Base-by-base conservation (phyloP, 1,140 invertebrate species). In the Hormaphis cornu region DNA sequence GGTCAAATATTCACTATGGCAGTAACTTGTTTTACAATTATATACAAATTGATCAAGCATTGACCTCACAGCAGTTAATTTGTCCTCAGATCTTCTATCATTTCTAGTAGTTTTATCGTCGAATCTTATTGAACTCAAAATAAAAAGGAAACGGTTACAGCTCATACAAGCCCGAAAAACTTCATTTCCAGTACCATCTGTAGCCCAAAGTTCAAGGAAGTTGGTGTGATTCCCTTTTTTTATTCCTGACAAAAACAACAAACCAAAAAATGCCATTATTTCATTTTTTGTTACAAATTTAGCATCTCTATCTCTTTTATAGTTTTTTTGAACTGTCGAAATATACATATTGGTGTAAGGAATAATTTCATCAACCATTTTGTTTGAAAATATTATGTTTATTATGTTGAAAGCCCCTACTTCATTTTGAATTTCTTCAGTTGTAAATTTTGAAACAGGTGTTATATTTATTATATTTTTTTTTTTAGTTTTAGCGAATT, bases 231-330 rank as follows among this genome's bases (percentile, higher is more conserved):
- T 37, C 14, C 7, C 7, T 37, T 37, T 37, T 6, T 8, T 8
- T 37, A 37, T 14, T 8, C 28, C n/a, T 10, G 16, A 37, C 35
- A 37, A 37, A 37, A 37, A 37, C 7, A 37, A 14, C 14, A 78
- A 79, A 53, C 76, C 75, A 9, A 72, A 72, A 63, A 80, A 79
- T 24, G 12, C 2, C 58, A 75, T 77, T 24, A 75, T 58, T 33
- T 76, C 76, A 42, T 77, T 28, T 66, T 77, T 79, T 9, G 71
- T 59, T 56, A 73, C 58, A 10, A 80, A 69, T 61, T 75, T 72
- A 72, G 80, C 76, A 73, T 79, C 76, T 71, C 77, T 76, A 18
- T 54, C 63, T 71, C 71, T 71, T 35, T 75, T 74, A 42, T 73
- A 61, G 42, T 73, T 71, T 14, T 71, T 48, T 54, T 72, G 66